A percentile compares a stretch with the other conserved stretches of the same genome.
Conservation (phyloP, 64 coral and sea anemone genomes). For the Pocillopora damicornis region DNA sequence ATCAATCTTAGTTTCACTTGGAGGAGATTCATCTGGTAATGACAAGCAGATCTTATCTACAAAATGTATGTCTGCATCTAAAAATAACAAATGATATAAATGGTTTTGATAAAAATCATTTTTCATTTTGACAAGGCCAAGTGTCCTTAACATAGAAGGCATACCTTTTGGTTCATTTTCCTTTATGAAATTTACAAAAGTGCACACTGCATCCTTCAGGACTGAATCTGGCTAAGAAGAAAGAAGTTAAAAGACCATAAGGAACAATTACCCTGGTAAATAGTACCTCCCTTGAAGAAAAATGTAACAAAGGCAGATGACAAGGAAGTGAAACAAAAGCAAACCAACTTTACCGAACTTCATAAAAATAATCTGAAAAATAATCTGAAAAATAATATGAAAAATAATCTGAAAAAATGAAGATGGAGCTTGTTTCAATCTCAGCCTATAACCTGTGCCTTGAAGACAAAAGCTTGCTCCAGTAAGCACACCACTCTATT, state of each 20-base stretch:
- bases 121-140: no score
- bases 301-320: no score
- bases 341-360: no score
- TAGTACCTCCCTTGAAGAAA: background rate
- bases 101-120: background rate
- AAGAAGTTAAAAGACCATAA: background rate
- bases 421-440: background rate
- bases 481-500: slow-evolving; percentile 67
- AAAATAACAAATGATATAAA: background rate
- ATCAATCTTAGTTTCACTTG: background rate
- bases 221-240: slow-evolving; percentile 43
- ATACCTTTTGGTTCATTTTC: slow-evolving; percentile 35
- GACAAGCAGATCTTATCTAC: background rate
- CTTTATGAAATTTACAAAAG: slow-evolving; percentile 43
- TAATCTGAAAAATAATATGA: no score
- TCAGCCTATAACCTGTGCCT: slow-evolving; percentile 48
- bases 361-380: no score
- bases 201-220: slow-evolving; percentile 52
- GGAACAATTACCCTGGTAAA: no score
- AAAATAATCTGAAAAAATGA: no score
- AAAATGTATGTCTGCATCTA: background rate
- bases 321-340: no score
- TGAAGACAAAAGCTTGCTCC: slow-evolving; percentile 77
- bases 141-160: background rate
- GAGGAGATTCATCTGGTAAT: background rate